These are phyloP conservation scores for Cairina moschata DNA, from an alignment of 2,113 vertebrate genomes.

Conservation along the genomic window DNA sequence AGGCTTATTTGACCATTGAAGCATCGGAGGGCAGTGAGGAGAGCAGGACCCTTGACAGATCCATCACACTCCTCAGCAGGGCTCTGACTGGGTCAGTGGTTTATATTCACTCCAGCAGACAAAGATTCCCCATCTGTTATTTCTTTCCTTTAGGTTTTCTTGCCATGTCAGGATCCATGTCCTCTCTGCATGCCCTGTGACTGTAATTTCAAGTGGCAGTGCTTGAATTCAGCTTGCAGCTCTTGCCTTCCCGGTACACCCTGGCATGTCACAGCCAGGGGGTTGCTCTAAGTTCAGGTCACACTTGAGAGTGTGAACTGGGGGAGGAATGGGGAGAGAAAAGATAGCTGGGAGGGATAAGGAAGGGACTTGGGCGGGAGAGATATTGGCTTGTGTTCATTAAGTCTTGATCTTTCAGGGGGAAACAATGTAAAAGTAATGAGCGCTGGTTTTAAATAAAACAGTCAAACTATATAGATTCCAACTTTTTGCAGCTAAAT, in stretches of 20 bases:
- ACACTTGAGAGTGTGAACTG: too few relatives aligned
- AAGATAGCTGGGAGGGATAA: background rate
- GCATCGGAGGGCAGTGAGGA: background rate
- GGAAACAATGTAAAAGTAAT: background rate
- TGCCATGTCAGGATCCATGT: background rate
- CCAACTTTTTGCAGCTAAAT: background rate
- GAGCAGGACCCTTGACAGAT: background rate
- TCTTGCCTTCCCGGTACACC: background rate
- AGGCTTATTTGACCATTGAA: background rate
- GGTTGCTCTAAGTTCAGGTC: background rate
- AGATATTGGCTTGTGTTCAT: background rate
- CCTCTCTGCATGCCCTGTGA: background rate
- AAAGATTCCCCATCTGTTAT: background rate
- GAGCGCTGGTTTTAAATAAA: background rate
- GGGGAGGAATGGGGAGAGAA: fast-evolving
- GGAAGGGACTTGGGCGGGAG: too few relatives aligned
- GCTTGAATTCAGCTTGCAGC: background rate
- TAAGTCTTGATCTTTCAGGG: background rate
- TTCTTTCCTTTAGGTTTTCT: background rate
- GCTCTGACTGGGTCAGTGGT: background rate
- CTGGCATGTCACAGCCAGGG: background rate
- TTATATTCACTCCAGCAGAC: fast-evolving
- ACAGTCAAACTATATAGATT: background rate
- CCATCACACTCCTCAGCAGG: background rate
- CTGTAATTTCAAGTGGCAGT: background rate